These are phyloP conservation scores for Numida meleagris DNA, from an alignment of 2,113 vertebrate genomes.

Conservation along the genomic window DNA sequence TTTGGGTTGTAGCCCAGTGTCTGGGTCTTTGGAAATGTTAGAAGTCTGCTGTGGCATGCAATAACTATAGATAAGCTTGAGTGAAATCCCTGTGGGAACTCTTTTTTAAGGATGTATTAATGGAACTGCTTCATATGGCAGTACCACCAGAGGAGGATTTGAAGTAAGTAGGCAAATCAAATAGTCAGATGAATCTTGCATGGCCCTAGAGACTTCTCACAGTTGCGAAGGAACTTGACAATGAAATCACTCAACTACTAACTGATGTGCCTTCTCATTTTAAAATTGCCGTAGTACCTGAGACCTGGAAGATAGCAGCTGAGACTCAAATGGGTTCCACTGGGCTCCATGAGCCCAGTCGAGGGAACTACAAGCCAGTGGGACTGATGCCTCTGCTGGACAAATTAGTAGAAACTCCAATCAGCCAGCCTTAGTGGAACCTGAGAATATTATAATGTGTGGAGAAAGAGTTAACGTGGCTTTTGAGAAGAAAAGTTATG, in stretches of 20 bases:
- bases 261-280: not conserved
- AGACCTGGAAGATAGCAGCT: not conserved
- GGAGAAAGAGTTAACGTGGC: not conserved
- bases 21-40: not conserved
- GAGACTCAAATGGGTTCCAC: not conserved
- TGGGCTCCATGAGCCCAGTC: not conserved
- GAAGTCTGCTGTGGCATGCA: not conserved
- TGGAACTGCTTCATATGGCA: not conserved
- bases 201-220: not conserved
- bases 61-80: not conserved
- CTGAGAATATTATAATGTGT: not conserved
- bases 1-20: not conserved
- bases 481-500: not conserved
- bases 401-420: not conserved
- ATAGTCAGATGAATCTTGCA: not conserved
- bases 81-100: not conserved
- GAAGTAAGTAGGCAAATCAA: not conserved
- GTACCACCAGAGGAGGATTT: not conserved
- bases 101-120: fast-evolving
- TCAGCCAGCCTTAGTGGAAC: not conserved
- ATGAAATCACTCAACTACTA: not conserved
- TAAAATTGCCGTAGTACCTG: not conserved
- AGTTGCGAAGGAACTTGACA: not conserved
- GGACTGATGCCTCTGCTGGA: not conserved
- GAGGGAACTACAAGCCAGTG: not conserved